Evolutionary conservation across 2,113 vertebrate genomes (phyloP).

Genomic region (Carassius carassius): DNA sequence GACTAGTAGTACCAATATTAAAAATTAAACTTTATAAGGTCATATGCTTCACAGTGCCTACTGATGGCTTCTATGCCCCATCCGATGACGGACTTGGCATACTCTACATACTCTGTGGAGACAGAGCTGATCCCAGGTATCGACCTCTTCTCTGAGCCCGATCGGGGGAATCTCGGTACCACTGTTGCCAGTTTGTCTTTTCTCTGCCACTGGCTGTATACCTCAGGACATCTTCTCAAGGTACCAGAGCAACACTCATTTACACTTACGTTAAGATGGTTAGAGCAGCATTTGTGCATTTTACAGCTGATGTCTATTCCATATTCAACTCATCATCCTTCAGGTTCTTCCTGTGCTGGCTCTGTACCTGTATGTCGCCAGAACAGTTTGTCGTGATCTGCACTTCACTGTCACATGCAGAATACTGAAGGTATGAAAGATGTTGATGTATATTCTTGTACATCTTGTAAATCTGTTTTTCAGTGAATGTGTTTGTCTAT

Average conservation of each 20-base stretch:
- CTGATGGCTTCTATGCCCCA: constrained; percentile 83
- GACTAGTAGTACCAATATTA: too few relatives aligned
- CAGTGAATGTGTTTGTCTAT: constrained; percentile 53
- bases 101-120: constrained; percentile 77
- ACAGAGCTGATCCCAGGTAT: constrained; percentile 84
- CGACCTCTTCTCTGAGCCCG: constrained; percentile 84
- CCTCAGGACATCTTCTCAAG: constrained; percentile 78
- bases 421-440: constrained; percentile 84
- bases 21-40: too few relatives aligned
- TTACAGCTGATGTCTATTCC: background rate
- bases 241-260: constrained; percentile 66
- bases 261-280: background rate
- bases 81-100: constrained; percentile 80
- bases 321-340: background rate
- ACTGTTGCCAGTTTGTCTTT: constrained; percentile 84
- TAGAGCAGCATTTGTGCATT: background rate
- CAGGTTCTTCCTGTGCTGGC: constrained; percentile 87
- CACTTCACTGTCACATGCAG: constrained; percentile 79
- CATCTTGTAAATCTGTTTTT: background rate
- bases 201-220: constrained; percentile 84
- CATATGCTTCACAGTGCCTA: constrained; percentile 55
- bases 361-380: constrained; percentile 85
- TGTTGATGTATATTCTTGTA: background rate
- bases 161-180: constrained; percentile 76
- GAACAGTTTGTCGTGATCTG: constrained; percentile 81